Base-by-base conservation (phyloP, 2,113 vertebrate genomes). In the Dromas ardeola region DNA sequence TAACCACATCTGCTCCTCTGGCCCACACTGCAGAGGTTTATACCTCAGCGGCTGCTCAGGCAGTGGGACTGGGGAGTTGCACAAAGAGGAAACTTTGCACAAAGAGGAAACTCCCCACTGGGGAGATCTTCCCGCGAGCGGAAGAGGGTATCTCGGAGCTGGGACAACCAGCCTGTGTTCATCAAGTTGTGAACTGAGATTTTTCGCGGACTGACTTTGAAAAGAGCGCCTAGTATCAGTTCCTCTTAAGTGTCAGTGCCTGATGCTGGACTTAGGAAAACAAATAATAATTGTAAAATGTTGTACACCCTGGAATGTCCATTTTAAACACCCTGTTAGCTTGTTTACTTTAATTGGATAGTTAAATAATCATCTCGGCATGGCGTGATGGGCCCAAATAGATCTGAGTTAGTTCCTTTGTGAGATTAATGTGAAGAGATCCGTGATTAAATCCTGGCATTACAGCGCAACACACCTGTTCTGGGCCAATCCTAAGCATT, bases 361-460 rank as follows among this genome's bases (percentile, higher is more conserved):
- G 95, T 78, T 98, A 97, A 98, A 86, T 79, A 97, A 98, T 97
- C 80, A 91, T 85, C 97, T 97, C 89, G 79, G 86, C 49, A 6
- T 89, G 96, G 94, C 91, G n/a, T 97, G 97, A 98, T 97, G 97
- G 88, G 83, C 94, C 83, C 43, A 11, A 71, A 88, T 86, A 96
- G 94, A 94, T 86, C 91, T 6, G 18, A 94, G 92, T 95, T 97
- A 98, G 97, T 97, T 96, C 95, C 95, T 95, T 93, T 90, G 94
- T 97, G 97, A 98, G 97, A 92, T 96, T 98, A 97, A 98, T 98
- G 94, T 94, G 88, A 97, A 98, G 97, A 97, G 98, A 98, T 98
- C 87, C 47, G 52, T 95, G 95, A 96, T 94, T 98, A 96, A 98
- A 62, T 91, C 95, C 90, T 98, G 95, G 94, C 87, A 82, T 97